phyloP scores from a whole-genome alignment of 2,113 vertebrate species.

The Channa argus region DNA sequence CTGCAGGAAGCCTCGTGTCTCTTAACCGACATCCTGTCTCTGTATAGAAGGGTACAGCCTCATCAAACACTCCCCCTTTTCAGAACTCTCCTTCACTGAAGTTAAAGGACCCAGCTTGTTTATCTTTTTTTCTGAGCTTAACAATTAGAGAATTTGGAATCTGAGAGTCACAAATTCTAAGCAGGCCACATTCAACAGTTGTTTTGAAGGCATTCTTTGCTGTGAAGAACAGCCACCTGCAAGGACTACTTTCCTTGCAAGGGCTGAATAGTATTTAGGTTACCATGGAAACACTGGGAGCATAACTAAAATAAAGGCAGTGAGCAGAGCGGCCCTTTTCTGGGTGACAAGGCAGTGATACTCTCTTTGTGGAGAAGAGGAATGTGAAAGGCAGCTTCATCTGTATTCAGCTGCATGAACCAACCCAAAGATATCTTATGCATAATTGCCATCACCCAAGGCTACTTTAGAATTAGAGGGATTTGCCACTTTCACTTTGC shows the following conservation, averaged over 20 bases:
- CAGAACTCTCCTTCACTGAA: not conserved
- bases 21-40: not conserved
- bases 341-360: constrained; percentile 64
- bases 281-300: constrained; percentile 72
- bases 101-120: constrained; percentile 6
- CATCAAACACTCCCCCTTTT: not conserved
- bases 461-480: constrained; percentile 40
- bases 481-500: constrained; percentile 35
- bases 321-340: constrained; percentile 42
- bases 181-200: constrained; percentile 13
- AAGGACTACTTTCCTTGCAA: constrained; percentile 47
- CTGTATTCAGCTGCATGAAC: constrained; percentile 65
- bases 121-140: not conserved
- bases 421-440: constrained; percentile 64
- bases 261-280: constrained; percentile 72
- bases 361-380: constrained; percentile 71
- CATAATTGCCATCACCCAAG: constrained; percentile 49
- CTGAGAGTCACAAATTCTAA: not conserved
- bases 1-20: not conserved
- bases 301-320: constrained; percentile 69
- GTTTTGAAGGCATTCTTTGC: constrained; percentile 42
- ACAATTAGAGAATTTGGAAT: not conserved
- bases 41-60: not conserved
- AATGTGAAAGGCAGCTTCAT: constrained; percentile 74
- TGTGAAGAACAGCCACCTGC: constrained; percentile 59